Percentiles rank a stretch among this genome's conserved stretches.
Evolutionary conservation across 37 sponge, comb jelly and placozoan genomes (phyloP).

Genomic region (Oscarella lobularis): DNA sequence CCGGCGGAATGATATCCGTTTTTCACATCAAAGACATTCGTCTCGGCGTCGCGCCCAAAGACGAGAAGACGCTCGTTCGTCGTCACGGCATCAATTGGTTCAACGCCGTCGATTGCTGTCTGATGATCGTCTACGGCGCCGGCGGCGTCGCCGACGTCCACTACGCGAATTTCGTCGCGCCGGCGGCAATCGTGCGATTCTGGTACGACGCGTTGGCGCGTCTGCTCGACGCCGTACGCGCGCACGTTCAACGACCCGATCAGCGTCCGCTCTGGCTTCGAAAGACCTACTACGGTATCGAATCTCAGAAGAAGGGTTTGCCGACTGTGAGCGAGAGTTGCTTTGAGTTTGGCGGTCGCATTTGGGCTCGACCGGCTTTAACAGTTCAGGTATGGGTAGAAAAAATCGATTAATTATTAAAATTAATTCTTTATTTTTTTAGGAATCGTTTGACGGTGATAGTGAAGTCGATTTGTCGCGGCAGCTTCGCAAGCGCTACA

Average conservation of each 20-base stretch:
- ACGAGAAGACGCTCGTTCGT: neutral
- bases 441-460: too few relatives aligned
- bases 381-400: too few relatives aligned
- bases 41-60: neutral
- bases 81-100: neutral
- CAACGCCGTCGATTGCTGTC: neutral
- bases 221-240: neutral
- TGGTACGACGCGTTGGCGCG: neutral
- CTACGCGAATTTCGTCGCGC: neutral
- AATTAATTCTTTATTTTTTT: too few relatives aligned
- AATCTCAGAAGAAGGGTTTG: neutral
- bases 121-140: neutral
- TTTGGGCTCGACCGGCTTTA: neutral
- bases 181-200: neutral
- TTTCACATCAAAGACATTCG: neutral
- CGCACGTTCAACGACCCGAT: neutral
- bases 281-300: neutral
- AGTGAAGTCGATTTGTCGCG: too few relatives aligned
- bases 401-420: too few relatives aligned
- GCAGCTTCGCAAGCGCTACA: too few relatives aligned
- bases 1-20: neutral
- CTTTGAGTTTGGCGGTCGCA: neutral
- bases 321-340: neutral
- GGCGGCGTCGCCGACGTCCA: neutral
- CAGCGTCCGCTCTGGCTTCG: neutral